phyloP scores from a whole-genome alignment of 2,113 vertebrate species.

The Aspidoscelis tigris region DNA sequence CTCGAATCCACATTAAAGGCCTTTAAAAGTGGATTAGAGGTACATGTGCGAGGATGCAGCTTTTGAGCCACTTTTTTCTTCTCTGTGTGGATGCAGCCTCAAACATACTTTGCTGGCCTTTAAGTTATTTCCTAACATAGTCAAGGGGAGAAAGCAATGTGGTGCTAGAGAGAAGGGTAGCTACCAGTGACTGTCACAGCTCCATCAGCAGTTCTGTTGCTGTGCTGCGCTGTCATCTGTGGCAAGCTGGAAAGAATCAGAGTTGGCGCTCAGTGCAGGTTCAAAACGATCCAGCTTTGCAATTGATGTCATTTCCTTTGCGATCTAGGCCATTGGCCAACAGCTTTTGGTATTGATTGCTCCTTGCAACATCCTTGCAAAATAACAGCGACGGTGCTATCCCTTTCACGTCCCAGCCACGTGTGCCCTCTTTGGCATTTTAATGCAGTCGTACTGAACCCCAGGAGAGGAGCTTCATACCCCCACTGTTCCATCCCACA shows the following conservation, averaged over 20 bases:
- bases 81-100: too few species aligned
- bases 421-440: neutral
- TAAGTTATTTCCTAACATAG: neutral
- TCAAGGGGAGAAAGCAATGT: neutral
- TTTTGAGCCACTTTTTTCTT: too few species aligned
- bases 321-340: neutral
- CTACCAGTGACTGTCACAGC: neutral
- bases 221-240: neutral
- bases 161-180: neutral
- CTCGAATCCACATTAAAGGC: too few species aligned
- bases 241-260: neutral
- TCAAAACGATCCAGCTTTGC: neutral
- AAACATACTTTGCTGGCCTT: too few species aligned
- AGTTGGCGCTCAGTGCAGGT: neutral
- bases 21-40: too few species aligned
- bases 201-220: neutral
- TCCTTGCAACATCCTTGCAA: constrained; percentile 3
- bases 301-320: neutral
- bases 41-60: too few species aligned
- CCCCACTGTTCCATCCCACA: neutral
- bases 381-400: too few species aligned
- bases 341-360: neutral
- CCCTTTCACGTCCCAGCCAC: neutral
- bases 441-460: neutral
- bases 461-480: neutral